These are phyloP conservation scores for Pachymerium ferrugineum DNA, from an alignment of 2,888 invertebrate species.

Conservation along the genomic window DNA sequence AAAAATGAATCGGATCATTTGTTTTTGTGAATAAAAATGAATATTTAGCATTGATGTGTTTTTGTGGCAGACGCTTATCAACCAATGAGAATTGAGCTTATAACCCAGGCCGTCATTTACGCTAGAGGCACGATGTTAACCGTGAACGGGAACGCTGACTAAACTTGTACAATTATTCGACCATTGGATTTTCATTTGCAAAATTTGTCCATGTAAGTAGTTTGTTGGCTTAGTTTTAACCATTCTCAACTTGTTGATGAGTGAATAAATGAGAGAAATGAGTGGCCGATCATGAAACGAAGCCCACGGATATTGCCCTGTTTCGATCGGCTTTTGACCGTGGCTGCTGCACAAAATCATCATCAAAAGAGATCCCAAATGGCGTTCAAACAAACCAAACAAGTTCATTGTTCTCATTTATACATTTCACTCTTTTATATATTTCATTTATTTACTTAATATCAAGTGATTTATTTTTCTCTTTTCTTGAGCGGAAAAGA, in stretches of 20 bases:
- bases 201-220: conserved; percentile 23
- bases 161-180: conserved; percentile 30
- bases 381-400: conserved; percentile 32
- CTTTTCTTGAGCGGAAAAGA: neutral
- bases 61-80: neutral
- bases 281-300: neutral
- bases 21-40: no score
- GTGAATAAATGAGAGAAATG: neutral
- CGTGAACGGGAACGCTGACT: conserved; percentile 30
- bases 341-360: conserved; percentile 31
- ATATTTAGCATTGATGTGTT: neutral
- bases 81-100: neutral
- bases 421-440: neutral
- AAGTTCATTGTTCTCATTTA: conserved; percentile 32
- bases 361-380: conserved; percentile 31
- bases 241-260: neutral
- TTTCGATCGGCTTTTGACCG: conserved; percentile 33
- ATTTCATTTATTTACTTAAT: neutral
- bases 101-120: neutral
- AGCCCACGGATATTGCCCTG: conserved; percentile 31
- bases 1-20: no score
- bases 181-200: conserved; percentile 16
- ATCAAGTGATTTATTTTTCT: neutral
- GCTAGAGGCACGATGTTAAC: conserved; percentile 31
- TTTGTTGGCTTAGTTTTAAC: neutral